These are phyloP conservation scores for Mustelus asterias DNA, from an alignment of 2,113 vertebrate species.

Conservation along the genomic window DNA sequence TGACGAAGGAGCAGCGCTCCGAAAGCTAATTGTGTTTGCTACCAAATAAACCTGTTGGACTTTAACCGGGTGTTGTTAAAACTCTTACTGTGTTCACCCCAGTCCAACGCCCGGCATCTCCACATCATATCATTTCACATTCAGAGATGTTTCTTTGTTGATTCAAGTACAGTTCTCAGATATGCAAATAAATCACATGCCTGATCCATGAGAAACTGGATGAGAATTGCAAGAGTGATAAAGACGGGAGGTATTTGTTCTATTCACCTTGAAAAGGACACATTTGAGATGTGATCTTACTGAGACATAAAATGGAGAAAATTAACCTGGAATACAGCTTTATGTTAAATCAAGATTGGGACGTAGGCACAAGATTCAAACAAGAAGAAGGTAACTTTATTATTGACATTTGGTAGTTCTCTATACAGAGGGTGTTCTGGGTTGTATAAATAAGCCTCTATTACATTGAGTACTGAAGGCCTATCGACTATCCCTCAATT, in stretches of 20 bases:
- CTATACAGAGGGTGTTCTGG: neutral
- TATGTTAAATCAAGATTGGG: neutral
- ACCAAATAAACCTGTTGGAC: no score
- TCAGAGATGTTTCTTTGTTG: neutral
- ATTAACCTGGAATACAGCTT: neutral
- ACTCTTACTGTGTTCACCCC: no score
- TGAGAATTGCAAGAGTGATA: neutral
- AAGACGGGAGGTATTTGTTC: neutral
- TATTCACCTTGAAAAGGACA: neutral
- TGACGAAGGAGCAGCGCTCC: no score
- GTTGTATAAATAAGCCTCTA: neutral
- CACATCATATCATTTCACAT: neutral
- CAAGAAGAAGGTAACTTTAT: neutral
- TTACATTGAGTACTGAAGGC: neutral
- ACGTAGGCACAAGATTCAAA: neutral
- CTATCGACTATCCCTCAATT: neutral
- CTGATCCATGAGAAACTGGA: neutral
- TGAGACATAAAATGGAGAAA: neutral
- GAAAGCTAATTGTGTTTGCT: no score
- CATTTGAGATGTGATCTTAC: neutral
- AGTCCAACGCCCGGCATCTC: no score
- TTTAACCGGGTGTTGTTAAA: no score
- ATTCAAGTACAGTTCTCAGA: neutral
- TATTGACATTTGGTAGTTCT: neutral
- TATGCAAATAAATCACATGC: neutral